These are phyloP conservation scores for Coptodon rendalli DNA, from an alignment of 2,113 vertebrate genomes.

Conservation along the genomic window DNA sequence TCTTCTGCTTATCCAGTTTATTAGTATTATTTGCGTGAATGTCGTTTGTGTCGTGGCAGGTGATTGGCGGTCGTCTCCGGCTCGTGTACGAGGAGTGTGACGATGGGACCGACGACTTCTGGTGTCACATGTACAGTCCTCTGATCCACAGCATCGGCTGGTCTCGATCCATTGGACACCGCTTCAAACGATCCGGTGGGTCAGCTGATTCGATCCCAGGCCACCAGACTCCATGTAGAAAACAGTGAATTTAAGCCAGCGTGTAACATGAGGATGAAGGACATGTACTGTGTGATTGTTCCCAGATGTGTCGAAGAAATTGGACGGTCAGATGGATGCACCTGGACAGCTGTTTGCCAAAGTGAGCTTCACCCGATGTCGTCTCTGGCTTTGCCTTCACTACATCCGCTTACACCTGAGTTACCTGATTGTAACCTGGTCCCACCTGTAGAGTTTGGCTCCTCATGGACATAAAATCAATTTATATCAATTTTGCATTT, in stretches of 20 bases:
- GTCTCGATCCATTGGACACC: conserved; percentile 93
- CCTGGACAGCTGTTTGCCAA: conserved; percentile 87
- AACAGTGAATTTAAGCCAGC: neutral
- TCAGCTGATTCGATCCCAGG: neutral
- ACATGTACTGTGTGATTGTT: neutral
- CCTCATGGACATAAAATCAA: neutral
- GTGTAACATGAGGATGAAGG: accelerated
- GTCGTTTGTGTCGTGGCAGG: neutral
- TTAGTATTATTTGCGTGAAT: accelerated
- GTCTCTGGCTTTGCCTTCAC: neutral
- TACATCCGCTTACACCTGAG: neutral
- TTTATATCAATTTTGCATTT: neutral
- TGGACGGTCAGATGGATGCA: conserved; percentile 83
- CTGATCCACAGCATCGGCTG: conserved; percentile 92
- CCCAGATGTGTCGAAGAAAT: conserved; percentile 89
- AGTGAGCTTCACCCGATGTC: conserved; percentile 60
- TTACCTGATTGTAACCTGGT: neutral
- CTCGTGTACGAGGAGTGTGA: conserved; percentile 94
- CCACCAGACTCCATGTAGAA: neutral
- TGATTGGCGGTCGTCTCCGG: conserved; percentile 86
- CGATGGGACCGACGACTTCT: conserved; percentile 92
- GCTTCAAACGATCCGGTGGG: conserved; percentile 91
- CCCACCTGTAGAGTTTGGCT: neutral
- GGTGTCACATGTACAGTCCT: conserved; percentile 97
- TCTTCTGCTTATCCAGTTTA: neutral